Percentiles rank a stretch among this genome's conserved stretches.
Evolutionary conservation across 1,140 invertebrate species (phyloP).

Genomic region (Hycleus phaleratus): DNA sequence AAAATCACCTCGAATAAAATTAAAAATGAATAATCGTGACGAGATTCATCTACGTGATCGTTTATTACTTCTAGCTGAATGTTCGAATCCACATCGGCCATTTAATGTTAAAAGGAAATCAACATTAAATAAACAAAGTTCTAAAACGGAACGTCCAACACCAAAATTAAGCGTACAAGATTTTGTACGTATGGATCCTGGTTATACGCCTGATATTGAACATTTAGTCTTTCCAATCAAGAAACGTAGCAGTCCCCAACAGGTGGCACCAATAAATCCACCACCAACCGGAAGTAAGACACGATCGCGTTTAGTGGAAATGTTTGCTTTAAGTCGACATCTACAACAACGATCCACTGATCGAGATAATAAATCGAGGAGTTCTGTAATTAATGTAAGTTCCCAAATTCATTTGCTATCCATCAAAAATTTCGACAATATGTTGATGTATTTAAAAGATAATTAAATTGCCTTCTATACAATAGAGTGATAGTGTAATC

Average conservation of each 20-base stretch:
- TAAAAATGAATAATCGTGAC: conserved; percentile 29
- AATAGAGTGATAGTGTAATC: too few species aligned
- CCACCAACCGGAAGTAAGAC: conserved; percentile 26
- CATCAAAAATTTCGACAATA: too few species aligned
- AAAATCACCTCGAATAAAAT: too few species aligned
- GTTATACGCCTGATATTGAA: conserved; percentile 52
- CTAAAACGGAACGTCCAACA: conserved; percentile 13
- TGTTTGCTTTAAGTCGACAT: conserved; percentile 44
- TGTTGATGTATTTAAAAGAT: too few species aligned
- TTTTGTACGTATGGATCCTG: conserved; percentile 38
- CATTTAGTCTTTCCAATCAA: conserved; percentile 49
- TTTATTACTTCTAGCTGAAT: conserved; percentile 32
- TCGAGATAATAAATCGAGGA: conserved; percentile 28
- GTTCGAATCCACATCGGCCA: conserved; percentile 28
- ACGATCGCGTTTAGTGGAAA: conserved; percentile 46
- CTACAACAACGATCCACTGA: conserved; percentile 37
- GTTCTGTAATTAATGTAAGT: conserved; percentile 32
- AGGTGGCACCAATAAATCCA: conserved; percentile 29
- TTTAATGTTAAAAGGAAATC: conserved; percentile 38
- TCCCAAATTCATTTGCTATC: too few species aligned
- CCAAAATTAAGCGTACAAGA: conserved; percentile 37
- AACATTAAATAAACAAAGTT: conserved; percentile 13
- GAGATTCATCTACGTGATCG: conserved; percentile 35
- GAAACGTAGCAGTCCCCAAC: conserved; percentile 42
- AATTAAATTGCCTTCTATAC: too few species aligned